Evolutionary conservation across 2,113 vertebrate species (phyloP).

Genomic region (Salvelinus alpinus): DNA sequence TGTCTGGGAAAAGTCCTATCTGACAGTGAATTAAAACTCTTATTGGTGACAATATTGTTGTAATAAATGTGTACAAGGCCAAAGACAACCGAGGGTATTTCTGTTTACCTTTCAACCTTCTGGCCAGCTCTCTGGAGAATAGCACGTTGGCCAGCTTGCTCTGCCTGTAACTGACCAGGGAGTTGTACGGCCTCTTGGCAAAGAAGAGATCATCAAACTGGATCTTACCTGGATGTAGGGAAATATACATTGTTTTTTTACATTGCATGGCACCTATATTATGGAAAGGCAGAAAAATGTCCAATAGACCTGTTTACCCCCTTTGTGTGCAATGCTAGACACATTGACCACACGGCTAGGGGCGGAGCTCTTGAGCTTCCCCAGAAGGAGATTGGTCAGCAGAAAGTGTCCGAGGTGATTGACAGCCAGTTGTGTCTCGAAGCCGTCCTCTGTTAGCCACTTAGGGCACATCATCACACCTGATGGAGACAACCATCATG

Average conservation of each 20-base stretch:
- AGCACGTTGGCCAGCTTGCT: conserved; percentile 79
- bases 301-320: conserved; percentile 40
- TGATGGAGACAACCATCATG: conserved; percentile 30
- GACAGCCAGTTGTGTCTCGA: conserved; percentile 75
- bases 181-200: conserved; percentile 56
- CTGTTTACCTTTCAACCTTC: conserved; percentile 55
- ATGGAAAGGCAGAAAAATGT: background rate
- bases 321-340: conserved; percentile 70
- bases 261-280: background rate
- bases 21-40: background rate
- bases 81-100: background rate
- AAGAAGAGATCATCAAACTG: conserved; percentile 74
- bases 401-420: conserved; percentile 79
- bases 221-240: conserved; percentile 57
- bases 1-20: background rate
- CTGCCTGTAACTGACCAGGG: conserved; percentile 71
- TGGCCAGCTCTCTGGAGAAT: conserved; percentile 70
- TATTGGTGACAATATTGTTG: background rate
- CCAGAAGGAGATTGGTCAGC: conserved; percentile 71
- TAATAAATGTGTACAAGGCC: background rate
- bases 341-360: conserved; percentile 73
- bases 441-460: conserved; percentile 73
- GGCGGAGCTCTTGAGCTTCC: conserved; percentile 63
- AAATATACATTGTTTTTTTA: background rate
- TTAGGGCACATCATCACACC: conserved; percentile 79